phyloP scores from a whole-genome alignment of 2,888 invertebrate genomes.

The Cantharis nigra region DNA sequence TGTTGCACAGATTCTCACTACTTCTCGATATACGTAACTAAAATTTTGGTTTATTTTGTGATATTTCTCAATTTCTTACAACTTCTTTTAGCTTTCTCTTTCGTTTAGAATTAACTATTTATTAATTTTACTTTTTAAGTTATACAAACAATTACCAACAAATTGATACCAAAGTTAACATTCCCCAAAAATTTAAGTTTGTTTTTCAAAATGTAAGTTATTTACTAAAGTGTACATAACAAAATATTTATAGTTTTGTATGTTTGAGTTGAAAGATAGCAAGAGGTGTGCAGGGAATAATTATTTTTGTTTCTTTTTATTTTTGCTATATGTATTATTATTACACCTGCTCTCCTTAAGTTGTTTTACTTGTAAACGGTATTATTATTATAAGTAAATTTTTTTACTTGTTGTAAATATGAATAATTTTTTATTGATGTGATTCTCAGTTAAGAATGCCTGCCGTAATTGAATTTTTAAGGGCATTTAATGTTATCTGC shows the following conservation, averaged over 20 bases:
- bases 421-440: constrained; percentile 5
- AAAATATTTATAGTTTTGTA: constrained; percentile 51
- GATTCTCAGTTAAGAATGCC: constrained; percentile 1
- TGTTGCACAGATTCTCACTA: constrained; percentile 21
- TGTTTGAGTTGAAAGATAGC: constrained; percentile 18
- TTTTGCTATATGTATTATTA: background rate
- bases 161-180: constrained; percentile 74
- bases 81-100: background rate
- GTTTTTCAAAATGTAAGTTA: constrained; percentile 52
- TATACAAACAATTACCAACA: constrained; percentile 50
- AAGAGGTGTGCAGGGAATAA: constrained; percentile 7
- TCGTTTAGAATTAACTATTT: constrained; percentile 23
- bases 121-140: constrained; percentile 28
- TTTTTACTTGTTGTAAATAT: constrained; percentile 8
- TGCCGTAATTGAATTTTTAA: background rate
- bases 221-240: constrained; percentile 51
- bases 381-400: constrained; percentile 9
- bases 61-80: constrained; percentile 15
- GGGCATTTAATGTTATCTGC: constrained; percentile 1
- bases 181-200: constrained; percentile 62
- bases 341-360: constrained; percentile 1
- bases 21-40: background rate
- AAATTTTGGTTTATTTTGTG: constrained; percentile 11
- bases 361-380: constrained; percentile 3
- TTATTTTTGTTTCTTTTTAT: constrained; percentile 5